Evolutionary conservation across 1,140 invertebrate species (phyloP), one percentile per base, ranked within the genome.

Genomic region (Harpegnathos saltator): DNA sequence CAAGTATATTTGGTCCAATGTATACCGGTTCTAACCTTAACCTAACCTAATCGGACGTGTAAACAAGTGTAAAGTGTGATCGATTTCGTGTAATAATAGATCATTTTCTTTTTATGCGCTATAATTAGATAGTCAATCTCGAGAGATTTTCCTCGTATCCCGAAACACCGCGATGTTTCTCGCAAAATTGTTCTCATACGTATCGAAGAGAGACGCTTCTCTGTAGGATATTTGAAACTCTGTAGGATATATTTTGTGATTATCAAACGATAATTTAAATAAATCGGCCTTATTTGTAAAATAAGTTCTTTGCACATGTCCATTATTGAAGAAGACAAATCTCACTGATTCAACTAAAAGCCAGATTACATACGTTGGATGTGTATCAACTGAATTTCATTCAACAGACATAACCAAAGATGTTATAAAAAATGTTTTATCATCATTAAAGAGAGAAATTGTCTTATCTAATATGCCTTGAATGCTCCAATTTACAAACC

Each of bases 21-120:
- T 86, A 3, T 54, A 44, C 75, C 75, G 75, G 75, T 91, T 91
- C 90, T 93, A 93, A 94, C 92, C 92, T 93, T 44, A 44, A 44
- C 38, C 38, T 44, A 44, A 44, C 38, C 38, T 44, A 44, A 44
- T 44, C 63, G 84, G 88, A 82, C 54, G 85, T 83, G 87, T 91
- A 91, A 92, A 92, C 90, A 92, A 92, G 68, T 61, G 48, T 52
- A 44, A 82, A 74, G n/a, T n/a, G n/a, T 4, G 19, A 62, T 74
- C 19, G n/a, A 58, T 44, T 62, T 74, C 17, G 44, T 17, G 19
- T 74, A 74, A 82, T 82, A 82, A 74, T 82, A 62, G 48, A 62
- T 62, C 26, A 44, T 74, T 62, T 44, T 44, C 38, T 54, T 58
- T 33, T 17, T 54, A 65, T 4, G 52, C 9, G 52, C 59, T 63